Evolutionary conservation across 2,113 vertebrate species (phyloP), one percentile per base, ranked within the genome.

Genomic region (Oryzias celebensis): DNA sequence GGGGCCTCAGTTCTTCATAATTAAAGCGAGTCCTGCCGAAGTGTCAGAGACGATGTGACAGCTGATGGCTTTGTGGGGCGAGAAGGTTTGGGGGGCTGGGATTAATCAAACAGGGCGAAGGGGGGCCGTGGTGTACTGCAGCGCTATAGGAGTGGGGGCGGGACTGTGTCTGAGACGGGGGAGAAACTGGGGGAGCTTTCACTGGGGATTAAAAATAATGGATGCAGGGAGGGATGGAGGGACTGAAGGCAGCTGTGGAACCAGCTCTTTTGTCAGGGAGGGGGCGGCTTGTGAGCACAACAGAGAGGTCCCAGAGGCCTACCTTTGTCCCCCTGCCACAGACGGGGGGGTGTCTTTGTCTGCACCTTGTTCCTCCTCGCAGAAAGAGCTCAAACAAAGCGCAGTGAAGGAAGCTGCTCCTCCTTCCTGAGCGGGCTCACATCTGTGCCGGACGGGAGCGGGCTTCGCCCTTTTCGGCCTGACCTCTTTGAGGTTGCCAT

Each of bases 121-220:
- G 48, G n/a, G 52, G 61, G 23, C 28, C 18, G 31, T 22, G 22
- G 31, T 16, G 36, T 57, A 56, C 43, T 42, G 58, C 48, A 46
- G 31, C 54, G 41, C 51, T 41, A 44, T 61, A 41, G 46, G 31
- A 50, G 62, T 5, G 45, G 47, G 24, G 58, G 41, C 0, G 28
- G 58, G 53, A 7, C 22, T 71, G 69, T 62, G 60, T 64, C 48
- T 52, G 45, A 61, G 55, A 63, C 58, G 15, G 47, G 31, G 71
- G 60, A 68, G 77, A 56, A 69, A 78, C 65, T 63, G 28, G 18
- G 62, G 51, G 68, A 74, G 82, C 85, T 87, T 90, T 90, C 88
- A 89, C 85, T 87, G 74, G 69, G 82, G 87, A 91, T 91, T 91
- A 89, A 73, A 78, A 85, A 88, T 87, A 88, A 87, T 84, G 77